Base-by-base conservation (phyloP, 2,888 invertebrate genomes). In the Frankliniella intonsa region DNA sequence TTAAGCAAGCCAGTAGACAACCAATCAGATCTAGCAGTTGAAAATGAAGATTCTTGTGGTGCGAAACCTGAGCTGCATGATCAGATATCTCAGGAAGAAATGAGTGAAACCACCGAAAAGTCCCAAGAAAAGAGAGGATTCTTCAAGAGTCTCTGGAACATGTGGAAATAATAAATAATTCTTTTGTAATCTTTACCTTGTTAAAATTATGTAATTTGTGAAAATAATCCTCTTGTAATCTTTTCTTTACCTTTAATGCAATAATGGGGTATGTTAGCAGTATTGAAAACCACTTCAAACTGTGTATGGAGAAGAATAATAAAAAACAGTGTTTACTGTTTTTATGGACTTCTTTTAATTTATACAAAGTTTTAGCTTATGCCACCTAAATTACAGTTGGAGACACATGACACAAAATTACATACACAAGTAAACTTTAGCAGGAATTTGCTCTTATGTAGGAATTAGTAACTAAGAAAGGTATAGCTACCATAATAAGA, bases 371-470 rank as follows among this genome's bases (percentile, higher is more conserved):
- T 76, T 76, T 76, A 76, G 69, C 69, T 76, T 76, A 25, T 76
- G 69, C 69, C 69, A 76, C 69, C 69, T 76, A 76, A 76, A n/a
- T 76, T 76, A 76, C 69, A 76, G 69, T 76, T 76, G 69, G 69
- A 76, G 69, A 76, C 69, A 76, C 69, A 76, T 76, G 69, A 76
- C 69, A 76, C 69, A 76, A 76, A 76, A 76, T 76, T 76, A 76
- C 69, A 76, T 76, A 76, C 69, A 76, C 69, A 76, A 25, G 69
- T 76, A 76, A 76, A 76, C 12, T 76, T 76, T 76, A 76, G 69
- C 69, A 76, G 69, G 69, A 76, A 25, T 76, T 76, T 76, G 69
- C 69, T 76, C 69, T 76, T 76, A 76, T 25, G 25, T 76, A 76
- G 69, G 69, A 25, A 76, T 76, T 76, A 76, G 69, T 76, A 76